phyloP scores from a whole-genome alignment of 1,140 invertebrate species.

The Drosophila bocki region DNA sequence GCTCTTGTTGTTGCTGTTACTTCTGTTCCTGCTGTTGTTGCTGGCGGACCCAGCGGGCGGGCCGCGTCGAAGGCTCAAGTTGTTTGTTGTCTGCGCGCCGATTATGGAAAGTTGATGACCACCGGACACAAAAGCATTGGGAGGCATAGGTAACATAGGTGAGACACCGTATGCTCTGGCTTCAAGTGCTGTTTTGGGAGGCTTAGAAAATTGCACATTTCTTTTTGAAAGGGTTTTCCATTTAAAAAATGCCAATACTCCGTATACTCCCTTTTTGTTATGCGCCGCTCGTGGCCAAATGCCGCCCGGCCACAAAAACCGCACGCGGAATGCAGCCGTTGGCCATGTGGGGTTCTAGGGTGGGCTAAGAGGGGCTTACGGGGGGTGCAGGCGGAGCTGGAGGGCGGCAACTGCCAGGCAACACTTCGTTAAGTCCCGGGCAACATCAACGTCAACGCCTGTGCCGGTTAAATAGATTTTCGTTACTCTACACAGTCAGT shows the following conservation, averaged over 20 bases:
- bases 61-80: constrained; percentile 61
- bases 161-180: constrained; percentile 2
- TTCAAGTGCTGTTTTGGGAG: constrained; percentile 18
- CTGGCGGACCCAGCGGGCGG: constrained; percentile 58
- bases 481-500: constrained; percentile 1
- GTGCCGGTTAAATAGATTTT: constrained; percentile 79
- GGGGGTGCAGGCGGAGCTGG: constrained; percentile 5
- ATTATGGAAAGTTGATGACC: constrained; percentile 82
- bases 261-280: constrained; percentile 39
- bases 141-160: constrained; percentile 10
- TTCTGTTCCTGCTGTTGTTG: constrained; percentile 36
- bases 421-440: constrained; percentile 78
- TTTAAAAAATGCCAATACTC: constrained; percentile 51
- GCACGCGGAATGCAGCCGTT: constrained; percentile 63
- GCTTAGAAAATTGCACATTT: constrained; percentile 73
- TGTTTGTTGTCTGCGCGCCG: constrained; percentile 82
- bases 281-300: constrained; percentile 72
- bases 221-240: constrained; percentile 53
- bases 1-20: constrained; percentile 60
- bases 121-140: constrained; percentile 17
- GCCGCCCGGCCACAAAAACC: constrained; percentile 70
- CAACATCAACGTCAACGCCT: constrained; percentile 81
- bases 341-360: constrained; percentile 9
- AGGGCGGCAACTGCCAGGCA: constrained; percentile 44
- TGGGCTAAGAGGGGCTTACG: background rate